Conservation (phyloP, 2,797 vertebrate genomes). For the Apogon talboti region DNA sequence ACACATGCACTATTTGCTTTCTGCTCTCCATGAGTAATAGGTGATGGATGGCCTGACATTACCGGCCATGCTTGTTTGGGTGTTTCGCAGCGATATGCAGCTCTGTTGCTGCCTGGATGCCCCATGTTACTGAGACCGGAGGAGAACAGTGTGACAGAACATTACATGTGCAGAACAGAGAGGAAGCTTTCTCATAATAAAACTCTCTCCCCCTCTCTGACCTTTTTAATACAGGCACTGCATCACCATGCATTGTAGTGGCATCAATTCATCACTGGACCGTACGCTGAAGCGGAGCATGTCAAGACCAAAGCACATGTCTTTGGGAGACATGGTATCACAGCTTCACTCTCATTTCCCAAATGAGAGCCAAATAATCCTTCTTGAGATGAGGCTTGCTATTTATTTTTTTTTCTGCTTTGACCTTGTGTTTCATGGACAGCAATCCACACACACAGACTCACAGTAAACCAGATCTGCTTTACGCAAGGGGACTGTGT, state of each 20-base stretch:
- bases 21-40: conserved; percentile 50
- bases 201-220: conserved; percentile 26
- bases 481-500: conserved; percentile 4
- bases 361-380: conserved; percentile 21
- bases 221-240: conserved; percentile 55
- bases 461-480: neutral
- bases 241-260: conserved; percentile 22
- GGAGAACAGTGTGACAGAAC: conserved; percentile 49
- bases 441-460: neutral
- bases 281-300: neutral
- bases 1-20: conserved; percentile 2
- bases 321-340: neutral
- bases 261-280: conserved; percentile 40
- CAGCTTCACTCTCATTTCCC: conserved; percentile 10
- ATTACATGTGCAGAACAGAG: conserved; percentile 48
- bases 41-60: conserved; percentile 78
- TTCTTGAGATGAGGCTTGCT: conserved; percentile 16
- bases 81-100: conserved; percentile 47
- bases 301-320: neutral
- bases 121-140: conserved; percentile 32
- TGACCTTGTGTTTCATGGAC: conserved; percentile 16
- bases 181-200: conserved; percentile 40
- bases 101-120: conserved; percentile 32
- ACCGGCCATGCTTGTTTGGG: conserved; percentile 57
- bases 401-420: conserved; percentile 21